Evolutionary conservation across 2,113 vertebrate species (phyloP), one percentile per base, ranked within the genome.

Genomic region (Himantopus leucocephalus): DNA sequence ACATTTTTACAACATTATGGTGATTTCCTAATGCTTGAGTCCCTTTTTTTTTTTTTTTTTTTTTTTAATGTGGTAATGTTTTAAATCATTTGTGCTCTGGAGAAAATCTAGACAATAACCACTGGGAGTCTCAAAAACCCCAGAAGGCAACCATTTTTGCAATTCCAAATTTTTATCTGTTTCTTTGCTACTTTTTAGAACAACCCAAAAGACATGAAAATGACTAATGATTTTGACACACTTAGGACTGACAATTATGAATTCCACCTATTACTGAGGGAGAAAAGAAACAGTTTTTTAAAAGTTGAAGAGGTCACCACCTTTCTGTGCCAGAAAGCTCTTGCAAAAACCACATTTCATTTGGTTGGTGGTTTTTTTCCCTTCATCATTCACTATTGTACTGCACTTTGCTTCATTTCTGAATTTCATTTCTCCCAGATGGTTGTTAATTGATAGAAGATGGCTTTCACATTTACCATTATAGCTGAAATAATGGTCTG

Each of bases 371-470:
- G 4, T 0, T 18, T 66, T 91, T 48, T 79, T 63, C 8, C 3
- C 24, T 93, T 94, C 58, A 55, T 81, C 70, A 86, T 93, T 94
- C 90, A 72, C 52, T 91, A 47, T 34, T 88, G 66, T 64, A 88
- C 43, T 74, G 30, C 32, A 73, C 53, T 95, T 88, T 70, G 50
- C 37, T 92, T 90, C 71, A 85, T 88, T 82, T 96, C 79, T 87
- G 62, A 94, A 85, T 91, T 90, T 89, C 73, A n/a, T 93, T 30
- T 96, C 74, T 90, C 78, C 72, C 75, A 94, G 81, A 91, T 73
- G 62, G 90, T 77, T 91, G 74, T 94, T 97, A 97, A 97, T 93
- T 97, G 94, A 90, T 73, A 66, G 81, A 67, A 96, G 91, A 97
- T 92, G 81, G 50, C 76, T 97, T 94, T 94, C 90, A 91, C 74